Evolutionary conservation across 37 sponge, comb jelly and placozoan genomes (phyloP).

Genomic region (Petrosia ficiformis): DNA sequence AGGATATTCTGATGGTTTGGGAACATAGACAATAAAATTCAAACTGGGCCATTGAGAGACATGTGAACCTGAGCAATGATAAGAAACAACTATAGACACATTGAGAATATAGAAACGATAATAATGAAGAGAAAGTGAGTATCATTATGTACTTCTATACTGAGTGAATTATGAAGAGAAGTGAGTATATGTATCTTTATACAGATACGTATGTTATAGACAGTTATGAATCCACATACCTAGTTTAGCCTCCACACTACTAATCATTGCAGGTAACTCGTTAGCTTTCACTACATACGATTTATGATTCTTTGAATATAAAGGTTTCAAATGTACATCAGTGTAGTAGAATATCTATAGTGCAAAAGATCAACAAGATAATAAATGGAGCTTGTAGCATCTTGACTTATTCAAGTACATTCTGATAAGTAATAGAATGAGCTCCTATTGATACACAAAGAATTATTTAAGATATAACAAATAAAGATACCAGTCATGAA

Average conservation of each 20-base stretch:
- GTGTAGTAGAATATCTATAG: constrained; percentile 66
- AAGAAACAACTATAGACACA: no score
- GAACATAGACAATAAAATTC: constrained; percentile 77
- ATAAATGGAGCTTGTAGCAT: no score
- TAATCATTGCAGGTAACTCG: constrained; percentile 72
- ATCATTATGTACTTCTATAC: no score
- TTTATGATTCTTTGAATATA: not conserved
- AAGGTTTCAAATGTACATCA: constrained; percentile 45
- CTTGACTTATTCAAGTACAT: no score
- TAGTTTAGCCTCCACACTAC: constrained; percentile 71
- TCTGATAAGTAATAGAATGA: no score
- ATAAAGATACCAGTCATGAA: no score
- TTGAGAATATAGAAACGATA: no score
- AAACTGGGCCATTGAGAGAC: constrained; percentile 74
- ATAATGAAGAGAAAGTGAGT: no score
- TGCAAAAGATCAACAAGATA: not conserved
- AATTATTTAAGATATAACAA: no score
- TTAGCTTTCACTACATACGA: constrained; percentile 22
- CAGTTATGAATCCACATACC: constrained; percentile 30
- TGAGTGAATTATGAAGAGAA: no score
- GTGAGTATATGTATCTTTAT: no score
- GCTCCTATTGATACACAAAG: no score
- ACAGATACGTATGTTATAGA: not conserved
- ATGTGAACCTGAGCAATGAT: constrained; percentile 47
- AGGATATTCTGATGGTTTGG: constrained; percentile 45